phyloP scores from a whole-genome alignment of 2,888 invertebrate genomes.

The Emmelina monodactyla region DNA sequence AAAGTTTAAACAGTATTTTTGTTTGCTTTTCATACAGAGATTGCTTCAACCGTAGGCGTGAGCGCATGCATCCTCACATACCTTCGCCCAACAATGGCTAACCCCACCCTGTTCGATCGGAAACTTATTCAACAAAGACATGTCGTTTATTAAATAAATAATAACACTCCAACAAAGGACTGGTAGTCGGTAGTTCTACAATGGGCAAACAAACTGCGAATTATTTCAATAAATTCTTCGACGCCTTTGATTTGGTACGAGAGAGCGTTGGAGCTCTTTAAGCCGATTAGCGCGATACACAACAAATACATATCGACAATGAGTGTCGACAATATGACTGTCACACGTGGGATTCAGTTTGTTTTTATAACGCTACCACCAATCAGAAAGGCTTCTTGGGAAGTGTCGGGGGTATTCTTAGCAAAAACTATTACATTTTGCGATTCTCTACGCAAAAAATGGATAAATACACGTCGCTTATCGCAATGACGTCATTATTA shows the following conservation, averaged over 20 bases:
- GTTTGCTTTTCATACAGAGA: no score
- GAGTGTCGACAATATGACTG: no score
- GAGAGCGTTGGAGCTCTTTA: conserved; percentile 36
- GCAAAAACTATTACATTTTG: no score
- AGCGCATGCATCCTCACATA: no score
- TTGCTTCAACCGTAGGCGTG: no score
- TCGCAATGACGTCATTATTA: background rate
- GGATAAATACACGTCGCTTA: no score
- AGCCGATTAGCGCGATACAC: conserved; percentile 58
- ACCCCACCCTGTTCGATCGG: conserved; percentile 26
- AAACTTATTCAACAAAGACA: conserved; percentile 37
- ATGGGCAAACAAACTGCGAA: conserved; percentile 59
- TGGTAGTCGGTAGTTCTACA: conserved; percentile 45
- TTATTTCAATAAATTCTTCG: conserved; percentile 60
- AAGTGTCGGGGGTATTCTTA: no score
- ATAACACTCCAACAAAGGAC: conserved; percentile 41
- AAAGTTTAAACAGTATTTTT: no score
- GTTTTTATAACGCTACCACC: conserved; percentile 20
- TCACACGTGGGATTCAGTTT: conserved; percentile 42
- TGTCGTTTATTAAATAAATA: conserved; percentile 61
- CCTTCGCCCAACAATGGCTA: no score
- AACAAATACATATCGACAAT: conserved; percentile 44
- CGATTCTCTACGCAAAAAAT: no score
- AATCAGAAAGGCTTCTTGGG: no score
- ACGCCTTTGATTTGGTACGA: conserved; percentile 46